Percentiles rank a stretch among this genome's conserved stretches.
These are phyloP conservation scores for Bovichtus variegatus DNA, from an alignment of 2,797 vertebrate species.

Conservation along the genomic window DNA sequence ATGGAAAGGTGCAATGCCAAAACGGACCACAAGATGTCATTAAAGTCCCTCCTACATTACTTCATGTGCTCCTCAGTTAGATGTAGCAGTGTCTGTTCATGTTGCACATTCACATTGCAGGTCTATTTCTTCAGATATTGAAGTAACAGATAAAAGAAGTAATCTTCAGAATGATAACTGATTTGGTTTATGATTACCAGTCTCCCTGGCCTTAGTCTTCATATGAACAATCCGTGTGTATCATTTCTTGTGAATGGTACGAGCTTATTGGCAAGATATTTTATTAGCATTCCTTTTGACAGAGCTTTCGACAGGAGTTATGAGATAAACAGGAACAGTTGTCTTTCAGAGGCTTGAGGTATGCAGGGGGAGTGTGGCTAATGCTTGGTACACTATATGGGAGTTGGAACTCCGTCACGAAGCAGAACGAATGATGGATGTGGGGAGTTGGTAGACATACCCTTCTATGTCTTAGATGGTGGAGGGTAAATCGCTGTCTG, in stretches of 20 bases:
- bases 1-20: not conserved
- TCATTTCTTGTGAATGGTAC: not conserved
- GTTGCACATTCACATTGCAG: not conserved
- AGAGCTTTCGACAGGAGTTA: not conserved
- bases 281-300: not conserved
- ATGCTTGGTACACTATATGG: conserved; percentile 39
- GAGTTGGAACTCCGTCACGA: conserved; percentile 25
- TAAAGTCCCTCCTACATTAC: not conserved
- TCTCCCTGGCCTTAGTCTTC: not conserved
- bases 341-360: conserved; percentile 25
- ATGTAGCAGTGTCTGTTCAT: not conserved
- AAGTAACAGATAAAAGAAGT: not conserved
- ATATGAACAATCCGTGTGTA: not conserved
- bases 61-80: not conserved
- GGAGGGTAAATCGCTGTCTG: not conserved
- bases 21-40: conserved; percentile 8
- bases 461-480: not conserved
- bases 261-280: not conserved
- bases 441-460: not conserved
- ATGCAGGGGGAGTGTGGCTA: conserved; percentile 55
- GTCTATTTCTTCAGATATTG: not conserved
- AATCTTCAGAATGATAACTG: not conserved
- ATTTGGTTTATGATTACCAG: not conserved
- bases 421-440: conserved; percentile 32
- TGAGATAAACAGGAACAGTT: conserved; percentile 1